Evolutionary conservation across 2,888 invertebrate genomes (phyloP), one percentile per base, ranked within the genome.

Genomic region (Lasioglossum vierecki): DNA sequence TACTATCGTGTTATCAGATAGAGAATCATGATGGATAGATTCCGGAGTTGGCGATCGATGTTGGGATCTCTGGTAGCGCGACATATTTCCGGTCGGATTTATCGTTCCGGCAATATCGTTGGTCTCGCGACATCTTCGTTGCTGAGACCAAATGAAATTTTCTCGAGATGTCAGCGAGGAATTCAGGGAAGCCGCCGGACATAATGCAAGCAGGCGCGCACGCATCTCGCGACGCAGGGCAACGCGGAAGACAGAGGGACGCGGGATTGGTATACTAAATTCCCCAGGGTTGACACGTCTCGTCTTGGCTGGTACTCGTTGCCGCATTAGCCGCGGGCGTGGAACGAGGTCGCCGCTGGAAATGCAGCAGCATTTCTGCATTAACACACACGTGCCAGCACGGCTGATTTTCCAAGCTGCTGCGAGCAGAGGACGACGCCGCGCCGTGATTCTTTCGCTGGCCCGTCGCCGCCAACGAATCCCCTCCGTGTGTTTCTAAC

Each of bases 281-380:
- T 68, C 76, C 70, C 57, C 46, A 30, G 76, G 79, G 76, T 84
- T 79, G 87, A 89, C 82, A 70, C 68, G 76, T 79, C 77, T 76
- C 72, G 80, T 84, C 80, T 82, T 81, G 77, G 81, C 79, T 68
- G 73, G 63, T 79, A 63, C 71, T 46, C 63, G 80, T 80, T 82
- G 87, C 79, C 80, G 82, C 87, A 84, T 88, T 84, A 88, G 49
- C 78, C 81, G 49, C 44, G 72, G 71, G 75, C 80, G 39, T 66
- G 80, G 84, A 30, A 60, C 74, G 39, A 26, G 66, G 49, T 68
- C 73, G 68, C 72, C 76, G 76, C 80, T 79, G 83, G 78, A 79
- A 91, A 83, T 83, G 88, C 83, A 80, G 89, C 85, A 87, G 86
- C 87, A 80, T 88, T 91, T 87, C 83, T 83, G 87, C 90, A 91